phyloP scores from a whole-genome alignment of 1,140 invertebrate species.

The Diorhabda sublineata region DNA sequence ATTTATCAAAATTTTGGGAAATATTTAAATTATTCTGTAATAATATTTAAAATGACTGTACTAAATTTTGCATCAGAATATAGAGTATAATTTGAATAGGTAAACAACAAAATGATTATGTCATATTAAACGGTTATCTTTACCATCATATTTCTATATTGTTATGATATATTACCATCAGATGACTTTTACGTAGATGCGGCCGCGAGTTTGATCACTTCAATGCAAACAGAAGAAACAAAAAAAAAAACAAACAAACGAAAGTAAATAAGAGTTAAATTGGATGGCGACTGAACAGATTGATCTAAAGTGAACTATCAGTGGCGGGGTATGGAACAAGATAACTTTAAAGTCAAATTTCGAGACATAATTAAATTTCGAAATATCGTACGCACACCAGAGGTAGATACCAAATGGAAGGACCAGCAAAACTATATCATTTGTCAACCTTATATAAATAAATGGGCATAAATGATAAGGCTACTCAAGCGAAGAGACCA shows the following conservation, averaged over 20 bases:
- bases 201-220: neutral
- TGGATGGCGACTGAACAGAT: slow-evolving; percentile 6
- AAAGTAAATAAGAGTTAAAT: slow-evolving; percentile 8
- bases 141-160: slow-evolving; percentile 10
- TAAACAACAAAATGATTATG: slow-evolving; percentile 11
- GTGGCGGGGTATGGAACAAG: neutral
- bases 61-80: too few relatives aligned
- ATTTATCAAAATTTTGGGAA: too few relatives aligned
- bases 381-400: neutral
- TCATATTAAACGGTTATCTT: slow-evolving; percentile 19
- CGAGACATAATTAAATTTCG: too few relatives aligned
- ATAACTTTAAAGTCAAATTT: neutral
- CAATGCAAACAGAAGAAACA: neutral
- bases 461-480: too few relatives aligned
- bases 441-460: too few relatives aligned
- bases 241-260: slow-evolving; percentile 8
- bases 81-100: neutral
- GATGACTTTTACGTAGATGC: neutral
- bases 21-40: too few relatives aligned
- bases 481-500: too few relatives aligned
- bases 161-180: slow-evolving; percentile 20
- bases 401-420: slow-evolving; percentile 4
- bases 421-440: too few relatives aligned
- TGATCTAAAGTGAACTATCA: slow-evolving; percentile 8
- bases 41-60: too few relatives aligned